Evolutionary conservation across 2,113 vertebrate genomes (phyloP).

Genomic region (Pongo pygmaeus): DNA sequence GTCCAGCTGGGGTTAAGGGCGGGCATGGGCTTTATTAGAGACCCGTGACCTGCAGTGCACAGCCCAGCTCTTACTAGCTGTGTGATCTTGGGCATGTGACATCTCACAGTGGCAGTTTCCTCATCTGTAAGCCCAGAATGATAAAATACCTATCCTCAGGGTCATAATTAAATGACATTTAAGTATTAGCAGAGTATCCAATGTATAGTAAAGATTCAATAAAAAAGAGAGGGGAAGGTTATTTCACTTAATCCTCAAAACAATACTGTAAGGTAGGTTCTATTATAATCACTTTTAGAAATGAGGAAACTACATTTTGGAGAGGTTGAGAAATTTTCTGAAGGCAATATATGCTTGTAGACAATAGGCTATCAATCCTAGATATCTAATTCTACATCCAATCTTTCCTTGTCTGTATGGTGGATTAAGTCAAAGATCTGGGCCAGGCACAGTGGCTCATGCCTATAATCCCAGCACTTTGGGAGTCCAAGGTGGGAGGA

Average conservation of each 20-base stretch:
- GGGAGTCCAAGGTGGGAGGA: no score
- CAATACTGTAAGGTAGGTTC: not conserved
- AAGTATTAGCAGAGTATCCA: not conserved
- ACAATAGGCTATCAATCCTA: not conserved
- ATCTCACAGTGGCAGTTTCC: not conserved
- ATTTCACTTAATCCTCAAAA: not conserved
- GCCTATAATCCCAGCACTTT: no score
- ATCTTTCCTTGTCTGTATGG: not conserved
- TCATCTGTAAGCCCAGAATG: not conserved
- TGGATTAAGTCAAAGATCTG: not conserved
- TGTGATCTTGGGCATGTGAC: not conserved
- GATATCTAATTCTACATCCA: not conserved
- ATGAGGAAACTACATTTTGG: not conserved
- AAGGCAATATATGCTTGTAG: not conserved
- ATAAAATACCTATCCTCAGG: not conserved
- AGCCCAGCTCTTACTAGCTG: not conserved
- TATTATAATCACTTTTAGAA: not conserved
- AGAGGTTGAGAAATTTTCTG: not conserved
- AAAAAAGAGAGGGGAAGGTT: not conserved
- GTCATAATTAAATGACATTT: not conserved
- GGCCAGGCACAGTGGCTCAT: no score
- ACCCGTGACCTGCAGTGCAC: not conserved
- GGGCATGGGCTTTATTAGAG: not conserved
- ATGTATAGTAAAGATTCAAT: not conserved
- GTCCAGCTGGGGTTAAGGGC: not conserved